phyloP scores from a whole-genome alignment of 2,888 invertebrate species.

The Papilio elwesi region DNA sequence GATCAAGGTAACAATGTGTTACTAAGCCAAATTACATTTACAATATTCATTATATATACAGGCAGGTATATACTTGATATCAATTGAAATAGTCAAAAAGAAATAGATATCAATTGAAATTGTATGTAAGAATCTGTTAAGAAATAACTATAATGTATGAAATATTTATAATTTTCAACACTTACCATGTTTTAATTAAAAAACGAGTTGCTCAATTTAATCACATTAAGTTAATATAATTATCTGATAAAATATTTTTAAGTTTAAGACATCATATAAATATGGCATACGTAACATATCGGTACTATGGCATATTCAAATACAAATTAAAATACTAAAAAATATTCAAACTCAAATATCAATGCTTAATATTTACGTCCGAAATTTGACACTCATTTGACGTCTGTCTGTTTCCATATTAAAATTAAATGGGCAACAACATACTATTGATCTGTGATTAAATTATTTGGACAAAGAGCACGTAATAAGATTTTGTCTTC shows the following conservation, averaged over 20 bases:
- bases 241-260: neutral
- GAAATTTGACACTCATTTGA: neutral
- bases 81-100: neutral
- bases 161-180: slow-evolving; percentile 1
- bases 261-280: neutral
- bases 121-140: neutral
- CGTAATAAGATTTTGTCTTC: no score
- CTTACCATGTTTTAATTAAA: slow-evolving; percentile 24
- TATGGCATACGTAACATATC: neutral
- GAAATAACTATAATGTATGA: neutral
- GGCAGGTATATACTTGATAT: neutral
- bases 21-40: neutral
- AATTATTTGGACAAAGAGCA: no score
- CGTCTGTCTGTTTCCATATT: no score
- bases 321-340: neutral
- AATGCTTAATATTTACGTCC: slow-evolving; percentile 6
- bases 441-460: no score
- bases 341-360: no score
- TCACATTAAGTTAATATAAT: slow-evolving; percentile 19
- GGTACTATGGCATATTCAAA: neutral
- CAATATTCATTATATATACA: neutral
- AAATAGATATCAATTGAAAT: neutral
- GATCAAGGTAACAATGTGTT: neutral
- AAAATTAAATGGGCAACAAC: no score
- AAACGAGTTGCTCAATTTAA: neutral